These are phyloP conservation scores for Pseudomyrmex sp. DNA, from an alignment of 1,140 invertebrate species.

Conservation along the genomic window DNA sequence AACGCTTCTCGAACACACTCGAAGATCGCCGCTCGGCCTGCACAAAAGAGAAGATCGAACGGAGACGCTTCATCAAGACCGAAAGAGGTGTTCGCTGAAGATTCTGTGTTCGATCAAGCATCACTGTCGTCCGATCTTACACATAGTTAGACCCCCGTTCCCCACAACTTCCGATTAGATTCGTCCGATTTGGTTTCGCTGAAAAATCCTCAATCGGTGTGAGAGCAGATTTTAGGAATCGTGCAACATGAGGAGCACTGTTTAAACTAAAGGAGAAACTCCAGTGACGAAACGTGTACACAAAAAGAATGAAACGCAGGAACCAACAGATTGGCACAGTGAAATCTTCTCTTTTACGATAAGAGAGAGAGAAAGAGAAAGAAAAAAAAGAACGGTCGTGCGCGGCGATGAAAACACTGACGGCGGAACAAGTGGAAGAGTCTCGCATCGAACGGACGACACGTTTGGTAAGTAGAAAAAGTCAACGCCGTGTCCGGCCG, in stretches of 20 bases:
- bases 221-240: neutral
- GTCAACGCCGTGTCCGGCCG: slow-evolving; percentile 65
- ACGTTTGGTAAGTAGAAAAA: slow-evolving; percentile 69
- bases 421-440: neutral
- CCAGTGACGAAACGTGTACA: neutral
- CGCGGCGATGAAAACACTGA: neutral
- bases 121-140: neutral
- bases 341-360: neutral
- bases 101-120: slow-evolving; percentile 16
- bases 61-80: slow-evolving; percentile 6
- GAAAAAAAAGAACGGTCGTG: neutral
- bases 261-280: neutral
- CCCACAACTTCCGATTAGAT: neutral
- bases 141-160: neutral
- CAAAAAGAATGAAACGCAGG: neutral
- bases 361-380: neutral
- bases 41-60: slow-evolving; percentile 7
- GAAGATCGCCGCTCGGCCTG: slow-evolving; percentile 4
- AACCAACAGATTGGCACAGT: neutral
- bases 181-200: neutral
- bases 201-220: neutral
- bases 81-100: neutral
- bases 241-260: neutral
- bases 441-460: neutral
- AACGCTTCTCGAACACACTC: slow-evolving; percentile 13